Percentiles rank a stretch among this genome's conserved stretches.
phyloP scores from a whole-genome alignment of 2,797 vertebrate species.

The Denticeps clupeoides region DNA sequence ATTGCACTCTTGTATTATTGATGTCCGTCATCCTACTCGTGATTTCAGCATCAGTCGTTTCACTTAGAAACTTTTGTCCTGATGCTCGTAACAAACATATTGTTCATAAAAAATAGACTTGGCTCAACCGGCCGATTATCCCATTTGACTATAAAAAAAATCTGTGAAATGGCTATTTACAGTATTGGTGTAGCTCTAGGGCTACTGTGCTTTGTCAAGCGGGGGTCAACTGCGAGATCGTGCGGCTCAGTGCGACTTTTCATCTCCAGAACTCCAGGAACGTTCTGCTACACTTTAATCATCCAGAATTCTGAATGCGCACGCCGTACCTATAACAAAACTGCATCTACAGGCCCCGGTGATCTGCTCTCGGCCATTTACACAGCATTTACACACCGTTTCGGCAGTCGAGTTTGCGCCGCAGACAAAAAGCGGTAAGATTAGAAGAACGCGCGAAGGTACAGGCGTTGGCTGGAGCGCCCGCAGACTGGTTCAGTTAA shows the following conservation, averaged over 20 bases:
- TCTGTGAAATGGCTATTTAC: conserved; percentile 59
- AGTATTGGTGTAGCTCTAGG: conserved; percentile 38
- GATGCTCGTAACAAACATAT: conserved; percentile 48
- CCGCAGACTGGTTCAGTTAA: no score
- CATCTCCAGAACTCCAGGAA: not conserved
- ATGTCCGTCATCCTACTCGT: not conserved
- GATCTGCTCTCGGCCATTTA: no score
- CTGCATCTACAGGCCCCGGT: no score
- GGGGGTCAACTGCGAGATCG: conserved; percentile 12
- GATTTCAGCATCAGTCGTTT: not conserved
- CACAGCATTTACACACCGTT: no score
- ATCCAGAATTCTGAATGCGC: no score
- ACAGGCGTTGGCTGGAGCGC: no score
- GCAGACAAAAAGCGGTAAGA: no score
- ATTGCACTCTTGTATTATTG: no score
- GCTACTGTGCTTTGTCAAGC: conserved; percentile 27
- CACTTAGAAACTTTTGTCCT: conserved; percentile 24
- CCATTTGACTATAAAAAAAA: conserved; percentile 62
- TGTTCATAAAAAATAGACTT: conserved; percentile 66
- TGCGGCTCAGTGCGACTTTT: not conserved
- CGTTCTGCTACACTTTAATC: no score
- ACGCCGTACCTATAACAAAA: no score
- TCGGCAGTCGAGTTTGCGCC: no score
- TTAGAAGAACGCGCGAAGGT: no score
- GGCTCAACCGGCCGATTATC: conserved; percentile 49